Base-by-base conservation (phyloP, 2,888 invertebrate species). In the Portevinia maculata region DNA sequence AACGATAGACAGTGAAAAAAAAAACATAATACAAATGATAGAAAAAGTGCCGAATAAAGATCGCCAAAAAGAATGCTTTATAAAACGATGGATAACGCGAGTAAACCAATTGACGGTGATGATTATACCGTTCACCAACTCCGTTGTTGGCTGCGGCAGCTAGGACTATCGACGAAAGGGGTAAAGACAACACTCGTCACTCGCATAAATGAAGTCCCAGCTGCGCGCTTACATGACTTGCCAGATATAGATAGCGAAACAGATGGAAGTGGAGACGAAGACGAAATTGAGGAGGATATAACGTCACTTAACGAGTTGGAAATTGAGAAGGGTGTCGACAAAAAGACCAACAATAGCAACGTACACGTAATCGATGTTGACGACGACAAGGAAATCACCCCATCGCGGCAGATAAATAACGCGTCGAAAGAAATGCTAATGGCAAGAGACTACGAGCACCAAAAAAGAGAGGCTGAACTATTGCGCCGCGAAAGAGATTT, bases 91-190 rank as follows among this genome's bases (percentile, higher is more conserved):
- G 30, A 30, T 7, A 1, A 30, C 7, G 7, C 1, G 30, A 5
- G 9, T 5, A 7, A 30, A 4, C n/a, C 37, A 11, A 37, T 37
- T 37, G 37, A 48, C 13, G 48, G 28, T 3, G 28, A 44, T 2
- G 17, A 19, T 44, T 44, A 44, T 19, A 44, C 44, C 44, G 44
- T 44, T 44, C 44, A 19, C 4, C 44, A 44, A 19, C 44, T 44
- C 9, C 44, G 17, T 19, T 19, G 44, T 17, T 44, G 44, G 17
- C 19, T 44, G 8, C 44, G 44, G 9, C 17, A 19, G 17, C 9
- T 44, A 9, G 19, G 19, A 8, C 8, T 44, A 17, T 5, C 44
- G 19, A 44, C 17, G 15, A 17, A 2, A 1, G 44, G 17, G 17
- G 9, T 44, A 44, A 37, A 37, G 5, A 13, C 37, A 1, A 1